A percentile compares a stretch with the other conserved stretches of the same genome.
Conservation (phyloP, 1,140 invertebrate genomes). For the Drosophila aff. region DNA sequence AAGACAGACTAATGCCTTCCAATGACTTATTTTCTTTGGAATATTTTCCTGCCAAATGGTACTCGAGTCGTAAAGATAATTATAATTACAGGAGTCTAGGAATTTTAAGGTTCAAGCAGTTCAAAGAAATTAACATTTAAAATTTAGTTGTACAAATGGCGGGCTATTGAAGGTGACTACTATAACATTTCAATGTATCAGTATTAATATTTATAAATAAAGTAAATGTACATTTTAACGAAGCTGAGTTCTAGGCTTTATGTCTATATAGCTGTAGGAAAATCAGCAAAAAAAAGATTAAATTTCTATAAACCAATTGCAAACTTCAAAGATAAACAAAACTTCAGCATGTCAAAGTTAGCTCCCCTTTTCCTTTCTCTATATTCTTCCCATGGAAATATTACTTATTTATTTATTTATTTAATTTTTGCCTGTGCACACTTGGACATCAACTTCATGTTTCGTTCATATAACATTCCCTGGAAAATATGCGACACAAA, state of each 20-base stretch:
- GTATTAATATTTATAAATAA: too few species aligned
- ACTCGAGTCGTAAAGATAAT: background rate
- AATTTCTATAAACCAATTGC: background rate
- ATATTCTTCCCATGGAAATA: background rate
- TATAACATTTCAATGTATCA: too few species aligned
- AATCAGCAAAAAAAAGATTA: too few species aligned
- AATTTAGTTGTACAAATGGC: too few species aligned
- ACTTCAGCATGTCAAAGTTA: background rate
- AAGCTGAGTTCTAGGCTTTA: too few species aligned
- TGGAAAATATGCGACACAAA: conserved; percentile 21
- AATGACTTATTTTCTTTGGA: conserved; percentile 21
- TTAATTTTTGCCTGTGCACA: conserved; percentile 1
- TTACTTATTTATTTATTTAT: background rate
- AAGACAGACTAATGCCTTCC: conserved; percentile 11
- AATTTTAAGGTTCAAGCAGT: background rate
- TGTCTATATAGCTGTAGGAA: too few species aligned
- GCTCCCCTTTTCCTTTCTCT: background rate
- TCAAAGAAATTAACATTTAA: background rate
- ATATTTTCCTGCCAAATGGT: conserved; percentile 3
- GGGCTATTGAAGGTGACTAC: too few species aligned
- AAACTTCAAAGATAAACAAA: background rate
- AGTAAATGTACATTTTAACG: too few species aligned
- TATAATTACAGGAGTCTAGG: background rate
- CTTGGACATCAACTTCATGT: background rate
- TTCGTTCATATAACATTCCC: background rate